These are phyloP conservation scores for Lasius platythorax DNA, from an alignment of 2,888 invertebrate species.

Conservation along the genomic window DNA sequence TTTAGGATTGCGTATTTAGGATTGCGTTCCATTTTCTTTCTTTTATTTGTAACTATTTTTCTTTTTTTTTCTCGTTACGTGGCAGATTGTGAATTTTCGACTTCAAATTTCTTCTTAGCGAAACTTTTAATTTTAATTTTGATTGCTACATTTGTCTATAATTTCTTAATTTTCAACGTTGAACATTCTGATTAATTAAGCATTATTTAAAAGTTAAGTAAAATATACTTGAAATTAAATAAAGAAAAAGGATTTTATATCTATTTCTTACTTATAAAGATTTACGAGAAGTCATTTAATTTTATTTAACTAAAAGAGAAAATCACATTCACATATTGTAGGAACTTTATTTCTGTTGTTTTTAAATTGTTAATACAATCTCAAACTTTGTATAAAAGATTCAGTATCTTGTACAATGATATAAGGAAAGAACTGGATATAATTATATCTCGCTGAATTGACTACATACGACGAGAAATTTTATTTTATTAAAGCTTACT, in stretches of 20 bases:
- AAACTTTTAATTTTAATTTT: neutral
- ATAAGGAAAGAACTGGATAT: neutral
- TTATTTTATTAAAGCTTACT: slow-evolving; percentile 7
- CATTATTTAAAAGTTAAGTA: slow-evolving; percentile 10
- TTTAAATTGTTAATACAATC: slow-evolving; percentile 14
- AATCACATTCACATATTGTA: neutral
- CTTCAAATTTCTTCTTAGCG: neutral
- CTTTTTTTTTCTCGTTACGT: neutral
- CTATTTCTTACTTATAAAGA: neutral
- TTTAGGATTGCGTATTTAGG: neutral
- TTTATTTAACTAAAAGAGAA: slow-evolving; percentile 8
- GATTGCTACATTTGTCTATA: neutral
- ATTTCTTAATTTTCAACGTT: neutral
- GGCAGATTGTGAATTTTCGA: neutral
- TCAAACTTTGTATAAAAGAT: slow-evolving; percentile 1
- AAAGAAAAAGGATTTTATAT: neutral
- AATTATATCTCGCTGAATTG: slow-evolving; percentile 15
- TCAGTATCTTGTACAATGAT: neutral
- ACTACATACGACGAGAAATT: neutral
- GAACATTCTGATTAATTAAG: neutral
- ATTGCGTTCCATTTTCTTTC: neutral
- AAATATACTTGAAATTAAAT: neutral
- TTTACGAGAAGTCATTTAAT: neutral
- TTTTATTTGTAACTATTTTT: neutral
- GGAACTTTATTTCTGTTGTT: slow-evolving; percentile 14